These are phyloP conservation scores for Aphidius gifuensis DNA, from an alignment of 1,140 invertebrate species.

Conservation along the genomic window DNA sequence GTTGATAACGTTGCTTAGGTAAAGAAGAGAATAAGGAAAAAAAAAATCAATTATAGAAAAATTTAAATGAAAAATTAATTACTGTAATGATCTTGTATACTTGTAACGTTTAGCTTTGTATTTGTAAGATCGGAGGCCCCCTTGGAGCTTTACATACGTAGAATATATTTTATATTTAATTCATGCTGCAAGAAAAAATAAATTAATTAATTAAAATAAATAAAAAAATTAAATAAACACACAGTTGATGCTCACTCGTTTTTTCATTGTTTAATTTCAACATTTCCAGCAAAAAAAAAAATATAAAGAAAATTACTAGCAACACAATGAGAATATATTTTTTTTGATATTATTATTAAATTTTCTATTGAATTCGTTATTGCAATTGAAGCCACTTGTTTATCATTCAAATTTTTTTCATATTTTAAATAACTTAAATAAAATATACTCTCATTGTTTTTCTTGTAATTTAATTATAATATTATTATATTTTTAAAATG, in stretches of 20 bases:
- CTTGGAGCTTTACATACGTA: constrained; percentile 26
- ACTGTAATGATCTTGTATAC: constrained; percentile 31
- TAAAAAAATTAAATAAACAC: constrained; percentile 8
- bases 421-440: too few relatives aligned
- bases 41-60: constrained; percentile 30
- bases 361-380: too few relatives aligned
- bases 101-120: constrained; percentile 56
- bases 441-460: too few relatives aligned
- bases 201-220: constrained; percentile 14
- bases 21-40: constrained; percentile 35
- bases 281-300: constrained; percentile 25
- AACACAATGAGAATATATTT: constrained; percentile 26
- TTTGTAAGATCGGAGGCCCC: constrained; percentile 52
- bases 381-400: too few relatives aligned
- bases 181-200: constrained; percentile 2
- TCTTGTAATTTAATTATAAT: too few relatives aligned
- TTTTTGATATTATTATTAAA: too few relatives aligned
- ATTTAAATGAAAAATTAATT: constrained; percentile 24
- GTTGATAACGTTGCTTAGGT: constrained; percentile 47
- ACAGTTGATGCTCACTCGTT: constrained; percentile 45
- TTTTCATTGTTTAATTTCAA: too few relatives aligned
- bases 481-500: too few relatives aligned
- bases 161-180: constrained; percentile 18
- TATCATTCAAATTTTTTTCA: too few relatives aligned
- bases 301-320: constrained; percentile 26